Evolutionary conservation across 1,140 invertebrate genomes (phyloP), one percentile per base, ranked within the genome.

Genomic region (Platyscapa corneri): DNA sequence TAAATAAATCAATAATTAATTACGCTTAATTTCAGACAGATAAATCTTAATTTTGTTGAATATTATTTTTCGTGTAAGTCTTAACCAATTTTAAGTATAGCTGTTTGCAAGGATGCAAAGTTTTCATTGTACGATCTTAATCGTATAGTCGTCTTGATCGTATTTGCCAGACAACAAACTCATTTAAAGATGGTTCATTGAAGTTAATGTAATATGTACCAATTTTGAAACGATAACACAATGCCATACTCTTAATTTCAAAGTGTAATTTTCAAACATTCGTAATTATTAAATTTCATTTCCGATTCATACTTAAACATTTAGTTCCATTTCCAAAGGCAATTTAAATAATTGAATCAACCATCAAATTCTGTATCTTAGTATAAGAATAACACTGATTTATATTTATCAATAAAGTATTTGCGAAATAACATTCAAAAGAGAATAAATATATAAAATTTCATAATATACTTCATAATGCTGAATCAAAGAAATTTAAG

Each of bases 1-100:
- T 74, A 74, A 74, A 74, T 39, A 74, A 74, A 74, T 7, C 39
- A 74, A 74, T 74, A 74, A 37, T 74, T 74, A 74, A 74, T 74
- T 74, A 74, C 12, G 27, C 23, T 74, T 42, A 74, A 74, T 74
- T 74, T 74, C 27, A 74, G 37, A n/a, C 20, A 74, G 37, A 74
- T 74, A 74, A 74, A 42, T 72, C 37, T 39, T 72, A 8, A 39
- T n/a, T n/a, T 74, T 74, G n/a, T 42, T 42, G 18, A 74, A 74
- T 42, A 42, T 74, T 74, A 42, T 74, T n/a, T 74, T 72, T 42
- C 7, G 18, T 74, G 23, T 42, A 74, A n/a, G 37, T 74, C 27
- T 1, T 7, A 6, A 6, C 27, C 27, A 37, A 70, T 37, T 70
- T 70, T 2, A 70, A 14, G 34, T 70, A 39, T 37, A 70, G 23